Percentiles rank a stretch among this genome's conserved stretches.
Evolutionary conservation across 2,888 invertebrate genomes (phyloP).

Genomic region (Punctoribates punctum): DNA sequence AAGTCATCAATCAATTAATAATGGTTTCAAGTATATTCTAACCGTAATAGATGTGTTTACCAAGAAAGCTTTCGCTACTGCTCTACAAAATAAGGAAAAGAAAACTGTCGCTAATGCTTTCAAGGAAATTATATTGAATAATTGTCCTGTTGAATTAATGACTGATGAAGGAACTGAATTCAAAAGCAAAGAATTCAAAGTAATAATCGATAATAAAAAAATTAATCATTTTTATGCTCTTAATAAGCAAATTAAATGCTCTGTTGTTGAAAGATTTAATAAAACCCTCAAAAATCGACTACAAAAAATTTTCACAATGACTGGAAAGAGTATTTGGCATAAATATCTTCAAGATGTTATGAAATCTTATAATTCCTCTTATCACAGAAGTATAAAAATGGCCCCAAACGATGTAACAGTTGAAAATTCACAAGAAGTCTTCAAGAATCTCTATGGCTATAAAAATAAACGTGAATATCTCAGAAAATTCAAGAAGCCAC

Average conservation of each 20-base stretch:
- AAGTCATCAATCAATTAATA: not conserved
- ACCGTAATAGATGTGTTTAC: not conserved
- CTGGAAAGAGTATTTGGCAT: not conserved
- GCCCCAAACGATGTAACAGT: not conserved
- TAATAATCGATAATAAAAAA: not conserved
- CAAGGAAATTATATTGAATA: not conserved
- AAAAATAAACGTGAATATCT: not conserved
- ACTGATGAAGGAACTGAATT: slow-evolving; percentile 49
- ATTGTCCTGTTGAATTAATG: not conserved
- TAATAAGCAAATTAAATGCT: slow-evolving; percentile 50
- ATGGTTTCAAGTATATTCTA: not conserved
- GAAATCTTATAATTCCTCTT: not conserved
- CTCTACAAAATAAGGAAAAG: not conserved
- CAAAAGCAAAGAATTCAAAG: slow-evolving; percentile 41
- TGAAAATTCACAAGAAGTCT: not conserved
- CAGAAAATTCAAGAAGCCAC: not conserved
- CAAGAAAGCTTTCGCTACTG: not conserved
- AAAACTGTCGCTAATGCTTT: not conserved
- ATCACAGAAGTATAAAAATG: not conserved
- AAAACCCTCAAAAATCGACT: slow-evolving; percentile 49
- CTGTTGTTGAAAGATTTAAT: slow-evolving; percentile 50
- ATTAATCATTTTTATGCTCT: slow-evolving; percentile 47
- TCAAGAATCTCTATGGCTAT: not conserved
- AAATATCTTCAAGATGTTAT: not conserved
- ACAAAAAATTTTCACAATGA: not conserved